Percentiles rank a stretch among this genome's conserved stretches.
Evolutionary conservation across 1,140 invertebrate genomes (phyloP).

Genomic region (Anadara kagoshimensis): DNA sequence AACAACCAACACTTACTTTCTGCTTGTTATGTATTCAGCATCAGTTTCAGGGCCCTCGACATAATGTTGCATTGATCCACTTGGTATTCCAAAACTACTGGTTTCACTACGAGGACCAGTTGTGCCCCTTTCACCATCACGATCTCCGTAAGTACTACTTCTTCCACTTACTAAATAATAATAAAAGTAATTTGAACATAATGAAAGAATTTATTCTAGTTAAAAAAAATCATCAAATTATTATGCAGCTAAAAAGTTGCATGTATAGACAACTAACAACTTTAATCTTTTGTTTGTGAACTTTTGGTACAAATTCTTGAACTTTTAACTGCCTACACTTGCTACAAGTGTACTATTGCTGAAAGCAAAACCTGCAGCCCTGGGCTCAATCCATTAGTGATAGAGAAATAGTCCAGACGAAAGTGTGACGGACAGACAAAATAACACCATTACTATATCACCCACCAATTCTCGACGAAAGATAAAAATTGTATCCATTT

Average conservation of each 20-base stretch:
- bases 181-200: neutral
- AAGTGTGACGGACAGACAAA: no score
- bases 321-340: neutral
- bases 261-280: no score
- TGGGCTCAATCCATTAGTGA: neutral
- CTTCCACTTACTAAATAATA: conserved; percentile 82
- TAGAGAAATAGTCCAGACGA: neutral
- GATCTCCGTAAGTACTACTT: conserved; percentile 90
- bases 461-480: no score
- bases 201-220: neutral
- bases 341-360: neutral
- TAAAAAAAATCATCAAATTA: no score
- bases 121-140: conserved; percentile 72
- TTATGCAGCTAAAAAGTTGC: no score
- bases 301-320: no score
- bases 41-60: conserved; percentile 64
- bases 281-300: no score
- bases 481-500: no score
- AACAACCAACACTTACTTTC: conserved; percentile 57
- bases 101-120: conserved; percentile 76
- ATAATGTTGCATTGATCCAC: conserved; percentile 64
- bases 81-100: conserved; percentile 76
- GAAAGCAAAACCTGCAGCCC: neutral
- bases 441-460: no score
- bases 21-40: conserved; percentile 61